These are phyloP conservation scores for Toxostoma redivivum DNA, from an alignment of 2,113 vertebrate genomes.

Conservation along the genomic window DNA sequence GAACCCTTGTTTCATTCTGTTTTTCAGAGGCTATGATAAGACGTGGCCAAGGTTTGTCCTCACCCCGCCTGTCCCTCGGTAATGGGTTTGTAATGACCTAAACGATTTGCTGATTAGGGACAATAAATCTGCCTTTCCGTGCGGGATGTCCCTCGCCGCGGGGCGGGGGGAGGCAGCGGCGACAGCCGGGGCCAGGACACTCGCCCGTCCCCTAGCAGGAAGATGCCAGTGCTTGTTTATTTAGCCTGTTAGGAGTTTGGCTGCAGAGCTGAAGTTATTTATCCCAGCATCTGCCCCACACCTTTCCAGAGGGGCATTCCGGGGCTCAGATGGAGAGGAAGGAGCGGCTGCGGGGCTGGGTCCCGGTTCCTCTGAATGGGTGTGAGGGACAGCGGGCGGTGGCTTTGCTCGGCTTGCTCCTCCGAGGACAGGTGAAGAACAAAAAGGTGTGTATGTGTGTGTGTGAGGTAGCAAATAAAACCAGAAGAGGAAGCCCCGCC, in stretches of 20 bases:
- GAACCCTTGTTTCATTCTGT: not conserved
- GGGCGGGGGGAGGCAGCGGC: not conserved
- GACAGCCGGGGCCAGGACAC: not conserved
- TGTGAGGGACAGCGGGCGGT: not conserved
- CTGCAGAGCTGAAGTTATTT: not conserved
- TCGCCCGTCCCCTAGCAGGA: not conserved
- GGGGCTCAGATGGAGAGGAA: not conserved
- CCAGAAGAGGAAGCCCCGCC: not conserved
- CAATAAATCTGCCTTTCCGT: conserved; percentile 87
- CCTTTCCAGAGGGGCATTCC: not conserved
- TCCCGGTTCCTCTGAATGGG: not conserved
- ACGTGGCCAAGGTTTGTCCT: conserved; percentile 43
- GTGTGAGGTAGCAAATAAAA: not conserved
- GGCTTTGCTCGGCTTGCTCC: not conserved
- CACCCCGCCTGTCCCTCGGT: conserved; percentile 74
- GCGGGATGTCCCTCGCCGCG: not conserved
- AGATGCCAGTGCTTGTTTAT: not conserved
- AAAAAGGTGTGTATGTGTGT: not conserved
- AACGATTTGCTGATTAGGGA: conserved; percentile 89
- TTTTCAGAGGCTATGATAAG: conserved; percentile 69
- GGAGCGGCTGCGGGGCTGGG: not conserved
- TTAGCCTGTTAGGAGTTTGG: not conserved
- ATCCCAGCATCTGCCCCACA: not conserved
- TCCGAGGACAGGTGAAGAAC: not conserved
- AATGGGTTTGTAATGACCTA: conserved; percentile 90